Evolutionary conservation across 30 jellyfish, hydroid and myxozoan genomes (phyloP).

Genomic region (Pelagia noctiluca): DNA sequence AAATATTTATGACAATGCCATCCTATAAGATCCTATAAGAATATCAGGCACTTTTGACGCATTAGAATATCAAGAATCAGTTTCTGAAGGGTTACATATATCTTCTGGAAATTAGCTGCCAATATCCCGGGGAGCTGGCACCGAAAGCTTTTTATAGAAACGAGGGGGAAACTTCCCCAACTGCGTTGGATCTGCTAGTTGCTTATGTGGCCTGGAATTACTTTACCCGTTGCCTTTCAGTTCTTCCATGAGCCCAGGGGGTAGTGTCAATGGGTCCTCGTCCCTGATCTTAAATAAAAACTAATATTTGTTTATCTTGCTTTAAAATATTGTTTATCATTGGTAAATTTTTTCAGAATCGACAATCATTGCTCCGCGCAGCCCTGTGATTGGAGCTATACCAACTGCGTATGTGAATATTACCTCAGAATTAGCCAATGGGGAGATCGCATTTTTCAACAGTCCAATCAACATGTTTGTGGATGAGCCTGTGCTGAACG

Average conservation of each 20-base stretch:
- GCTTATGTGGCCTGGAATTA: too few species aligned
- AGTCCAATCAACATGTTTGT: conserved; percentile 62
- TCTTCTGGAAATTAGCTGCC: too few species aligned
- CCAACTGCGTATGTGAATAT: conserved; percentile 61
- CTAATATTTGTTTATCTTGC: not conserved
- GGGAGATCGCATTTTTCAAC: conserved; percentile 86
- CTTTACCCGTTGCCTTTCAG: too few species aligned
- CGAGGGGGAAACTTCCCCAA: too few species aligned
- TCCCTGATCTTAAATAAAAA: too few species aligned
- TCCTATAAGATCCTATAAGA: too few species aligned
- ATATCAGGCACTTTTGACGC: too few species aligned
- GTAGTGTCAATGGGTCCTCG: too few species aligned
- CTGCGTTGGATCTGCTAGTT: too few species aligned
- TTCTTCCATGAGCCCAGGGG: too few species aligned
- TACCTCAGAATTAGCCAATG: conserved; percentile 81
- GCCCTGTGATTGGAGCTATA: conserved; percentile 71
- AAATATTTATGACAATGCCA: too few species aligned
- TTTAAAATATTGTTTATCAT: too few species aligned
- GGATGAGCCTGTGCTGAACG: conserved; percentile 63
- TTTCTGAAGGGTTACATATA: not conserved
- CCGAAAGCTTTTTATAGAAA: not conserved
- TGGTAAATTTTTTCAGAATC: conserved; percentile 67
- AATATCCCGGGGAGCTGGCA: not conserved
- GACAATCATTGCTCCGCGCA: conserved; percentile 64
- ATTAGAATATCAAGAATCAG: not conserved